Base-by-base conservation (phyloP, 2,797 vertebrate genomes). In the Acrossocheilus fasciatus region DNA sequence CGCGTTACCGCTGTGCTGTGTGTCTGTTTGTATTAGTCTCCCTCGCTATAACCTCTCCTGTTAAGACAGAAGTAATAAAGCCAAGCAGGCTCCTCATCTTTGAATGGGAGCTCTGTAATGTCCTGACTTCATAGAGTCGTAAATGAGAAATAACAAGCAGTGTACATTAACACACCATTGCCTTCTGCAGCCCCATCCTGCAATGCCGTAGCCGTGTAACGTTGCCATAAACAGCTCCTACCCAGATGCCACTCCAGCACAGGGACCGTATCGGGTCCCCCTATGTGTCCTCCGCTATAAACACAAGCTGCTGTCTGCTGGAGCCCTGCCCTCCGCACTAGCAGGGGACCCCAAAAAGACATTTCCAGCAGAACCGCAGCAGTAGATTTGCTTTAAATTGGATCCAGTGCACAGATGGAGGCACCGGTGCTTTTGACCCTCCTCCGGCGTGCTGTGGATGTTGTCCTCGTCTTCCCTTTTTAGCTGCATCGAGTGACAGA, bases 341-440 rank as follows among this genome's bases (percentile, higher is more conserved):
- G 39, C 52, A 11, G 41, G 82, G 78, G 83, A 74, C 72, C 81
- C 73, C 68, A 81, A 23, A 47, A 30, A 86, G 82, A 88, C 26
- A 81, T 70, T 79, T 70, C 57, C 64, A 52, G 64, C 62, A 52
- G 41, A 74, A 50, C 52, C 36, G 14, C 64, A 76, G 82, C 43
- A 50, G n/a, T 83, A 47, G 81, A 82, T 85, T 72, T 82, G 45
- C 78, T 88, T 83, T 88, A 69, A 87, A 88, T 88, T 76, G n/a
- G 75, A 86, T 89, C 84, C 86, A 59, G 47, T 85, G 39, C 85
- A 90, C 87, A 89, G 88, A 90, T 88, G 86, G 78, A 86, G 85
- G 68, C 45, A 10, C 69, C 4, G 54, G 52, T 41, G 87, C 30
- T 70, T 73, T 83, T 59, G 69, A 77, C 78, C 82, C 72, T 69